Evolutionary conservation across 2,888 invertebrate genomes (phyloP), one percentile per base, ranked within the genome.

Genomic region (Megalurothrips usitatus): DNA sequence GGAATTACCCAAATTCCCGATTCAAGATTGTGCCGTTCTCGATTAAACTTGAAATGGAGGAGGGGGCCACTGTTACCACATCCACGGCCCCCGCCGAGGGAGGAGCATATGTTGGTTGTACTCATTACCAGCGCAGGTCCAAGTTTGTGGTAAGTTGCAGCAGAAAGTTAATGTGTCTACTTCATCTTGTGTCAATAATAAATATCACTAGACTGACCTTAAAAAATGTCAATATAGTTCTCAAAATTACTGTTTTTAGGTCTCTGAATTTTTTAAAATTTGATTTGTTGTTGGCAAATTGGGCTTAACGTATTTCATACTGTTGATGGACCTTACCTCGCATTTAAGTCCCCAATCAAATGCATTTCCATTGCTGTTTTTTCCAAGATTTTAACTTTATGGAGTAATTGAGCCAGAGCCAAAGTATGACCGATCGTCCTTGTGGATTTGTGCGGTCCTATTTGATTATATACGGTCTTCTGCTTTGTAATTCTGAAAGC

Each of bases 111-210:
- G 87, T 86, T 82, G 95, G 95, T 82, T 95, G 95, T 88, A 91
- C 92, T 84, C 95, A 95, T 88, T 95, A 95, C 86, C 94, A 94
- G 87, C 90, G 95, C 85, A 92, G 94, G 87, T 94, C 94, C 80
- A 94, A 94, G 89, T 94, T 95, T 88, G 94, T 95, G 89, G 95
- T 95, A 89, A 91, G 93, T 89, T 26, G 26, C 26, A 75, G 68
- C 68, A 75, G 68, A 75, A 75, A 75, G 23, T 75, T 26, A 19
- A 17, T 58, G 58, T 19, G 3, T 43, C 34, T 43, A 43, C 34
- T 2, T n/a, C 58, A 17, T 58, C 58, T 6, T 6, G 17, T 58
- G 14, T 58, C 1, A 58, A 58, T 19, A 14, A 17, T n/a, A 19
- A 17, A n/a, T 58, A 58, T 17, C 58, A 14, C n/a, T 58, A 43